Evolutionary conservation across 2,113 vertebrate species (phyloP).

Genomic region (Trematocara variabile): DNA sequence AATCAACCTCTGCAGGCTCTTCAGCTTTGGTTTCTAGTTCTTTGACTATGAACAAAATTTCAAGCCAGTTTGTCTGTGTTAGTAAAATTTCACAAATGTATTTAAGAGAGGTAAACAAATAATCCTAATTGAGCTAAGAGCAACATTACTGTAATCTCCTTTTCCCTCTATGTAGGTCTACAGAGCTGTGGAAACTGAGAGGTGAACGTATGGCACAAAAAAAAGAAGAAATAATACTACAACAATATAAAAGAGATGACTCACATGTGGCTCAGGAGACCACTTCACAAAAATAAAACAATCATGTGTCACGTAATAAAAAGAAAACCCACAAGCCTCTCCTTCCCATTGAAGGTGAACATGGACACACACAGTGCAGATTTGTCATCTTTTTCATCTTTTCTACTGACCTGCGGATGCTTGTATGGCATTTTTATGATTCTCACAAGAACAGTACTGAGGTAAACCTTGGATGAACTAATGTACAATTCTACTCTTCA

Average conservation of each 20-base stretch:
- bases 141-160: constrained; percentile 44
- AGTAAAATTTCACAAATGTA: constrained; percentile 40
- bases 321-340: constrained; percentile 55
- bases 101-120: constrained; percentile 30
- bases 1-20: constrained; percentile 93
- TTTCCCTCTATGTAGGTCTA: constrained; percentile 36
- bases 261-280: constrained; percentile 80
- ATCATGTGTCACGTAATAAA: constrained; percentile 76
- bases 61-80: constrained; percentile 40
- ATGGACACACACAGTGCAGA: constrained; percentile 78
- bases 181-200: constrained; percentile 45
- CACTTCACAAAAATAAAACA: constrained; percentile 79
- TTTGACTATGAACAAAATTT: constrained; percentile 62
- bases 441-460: constrained; percentile 85
- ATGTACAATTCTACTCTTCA: constrained; percentile 73
- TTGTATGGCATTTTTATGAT: constrained; percentile 57
- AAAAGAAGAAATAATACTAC: constrained; percentile 46
- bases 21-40: constrained; percentile 99
- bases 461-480: constrained; percentile 85
- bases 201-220: constrained; percentile 45
- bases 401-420: constrained; percentile 62
- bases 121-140: constrained; percentile 49
- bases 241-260: constrained; percentile 36
- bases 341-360: constrained; percentile 77
- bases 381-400: constrained; percentile 53